Percentiles rank a stretch among this genome's conserved stretches.
These are phyloP conservation scores for Lepeophtheirus nordmannii DNA, from an alignment of 2,888 invertebrate genomes.

Conservation along the genomic window DNA sequence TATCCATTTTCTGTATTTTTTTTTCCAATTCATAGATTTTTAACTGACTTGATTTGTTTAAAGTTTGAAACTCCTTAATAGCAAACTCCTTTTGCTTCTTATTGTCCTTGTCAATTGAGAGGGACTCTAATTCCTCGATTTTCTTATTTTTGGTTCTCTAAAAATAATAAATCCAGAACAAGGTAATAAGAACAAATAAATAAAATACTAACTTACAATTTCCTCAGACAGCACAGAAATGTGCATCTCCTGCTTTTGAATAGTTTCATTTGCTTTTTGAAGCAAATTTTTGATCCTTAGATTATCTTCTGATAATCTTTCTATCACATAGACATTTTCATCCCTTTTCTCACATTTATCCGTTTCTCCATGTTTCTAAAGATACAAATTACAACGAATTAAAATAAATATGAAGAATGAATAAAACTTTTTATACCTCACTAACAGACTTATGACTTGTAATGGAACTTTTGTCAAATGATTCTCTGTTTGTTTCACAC, in stretches of 20 bases:
- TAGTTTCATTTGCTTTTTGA: neutral
- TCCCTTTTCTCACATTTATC: neutral
- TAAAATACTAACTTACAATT: neutral
- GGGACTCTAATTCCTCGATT: no score
- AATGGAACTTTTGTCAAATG: neutral
- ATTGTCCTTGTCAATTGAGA: neutral
- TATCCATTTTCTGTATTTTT: neutral
- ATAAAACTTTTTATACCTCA: neutral
- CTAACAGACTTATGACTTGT: neutral
- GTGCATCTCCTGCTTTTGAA: neutral
- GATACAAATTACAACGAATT: neutral
- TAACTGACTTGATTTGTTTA: neutral
- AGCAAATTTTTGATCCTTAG: neutral
- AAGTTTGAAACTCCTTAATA: neutral
- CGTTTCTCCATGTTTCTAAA: neutral
- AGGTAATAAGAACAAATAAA: no score
- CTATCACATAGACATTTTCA: neutral
- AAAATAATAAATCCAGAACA: no score
- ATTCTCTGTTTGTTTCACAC: neutral
- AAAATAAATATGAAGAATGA: neutral
- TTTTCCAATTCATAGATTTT: neutral
- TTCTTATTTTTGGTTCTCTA: no score
- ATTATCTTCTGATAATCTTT: neutral
- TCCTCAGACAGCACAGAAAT: neutral
- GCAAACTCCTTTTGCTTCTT: neutral